These are phyloP conservation scores for Drosophila antonietae DNA, from an alignment of 2,888 invertebrate genomes.

Conservation along the genomic window DNA sequence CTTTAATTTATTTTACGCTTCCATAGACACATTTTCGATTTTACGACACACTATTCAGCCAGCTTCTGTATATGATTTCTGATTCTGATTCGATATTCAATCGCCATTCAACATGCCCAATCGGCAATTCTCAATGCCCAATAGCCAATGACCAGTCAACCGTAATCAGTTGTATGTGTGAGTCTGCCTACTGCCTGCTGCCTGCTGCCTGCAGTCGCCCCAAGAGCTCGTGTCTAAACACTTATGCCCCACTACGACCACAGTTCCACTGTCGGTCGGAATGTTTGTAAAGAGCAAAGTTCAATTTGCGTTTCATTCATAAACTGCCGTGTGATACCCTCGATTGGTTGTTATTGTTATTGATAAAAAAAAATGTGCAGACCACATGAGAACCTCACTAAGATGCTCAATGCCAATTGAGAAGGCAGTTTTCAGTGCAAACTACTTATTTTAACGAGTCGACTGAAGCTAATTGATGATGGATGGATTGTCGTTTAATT, in stretches of 20 bases:
- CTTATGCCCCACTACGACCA: neutral
- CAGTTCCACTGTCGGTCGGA: neutral
- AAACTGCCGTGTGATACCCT: constrained; percentile 32
- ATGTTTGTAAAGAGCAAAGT: constrained; percentile 35
- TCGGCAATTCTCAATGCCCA: constrained; percentile 5
- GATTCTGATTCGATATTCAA: constrained; percentile 16
- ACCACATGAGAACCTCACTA: constrained; percentile 14
- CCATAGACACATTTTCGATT: constrained; percentile 27
- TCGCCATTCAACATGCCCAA: constrained; percentile 13
- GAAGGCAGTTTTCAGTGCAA: constrained; percentile 36
- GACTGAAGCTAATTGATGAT: constrained; percentile 35
- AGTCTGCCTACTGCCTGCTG: neutral
- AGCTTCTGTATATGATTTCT: neutral
- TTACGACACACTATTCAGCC: constrained; percentile 1
- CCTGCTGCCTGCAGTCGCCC: neutral
- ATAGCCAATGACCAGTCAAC: constrained; percentile 28
- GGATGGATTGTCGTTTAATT: constrained; percentile 15
- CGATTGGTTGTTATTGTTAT: constrained; percentile 19
- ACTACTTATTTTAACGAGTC: constrained; percentile 17
- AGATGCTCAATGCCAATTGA: constrained; percentile 20
- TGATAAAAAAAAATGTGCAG: constrained; percentile 42
- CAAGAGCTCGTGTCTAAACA: too few relatives aligned
- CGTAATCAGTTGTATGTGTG: constrained; percentile 12
- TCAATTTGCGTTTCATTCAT: constrained; percentile 42
- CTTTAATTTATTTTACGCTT: constrained; percentile 3